Evolutionary conservation across 2,888 invertebrate species (phyloP), one percentile per base, ranked within the genome.

Genomic region (Leistus spinibarbis): DNA sequence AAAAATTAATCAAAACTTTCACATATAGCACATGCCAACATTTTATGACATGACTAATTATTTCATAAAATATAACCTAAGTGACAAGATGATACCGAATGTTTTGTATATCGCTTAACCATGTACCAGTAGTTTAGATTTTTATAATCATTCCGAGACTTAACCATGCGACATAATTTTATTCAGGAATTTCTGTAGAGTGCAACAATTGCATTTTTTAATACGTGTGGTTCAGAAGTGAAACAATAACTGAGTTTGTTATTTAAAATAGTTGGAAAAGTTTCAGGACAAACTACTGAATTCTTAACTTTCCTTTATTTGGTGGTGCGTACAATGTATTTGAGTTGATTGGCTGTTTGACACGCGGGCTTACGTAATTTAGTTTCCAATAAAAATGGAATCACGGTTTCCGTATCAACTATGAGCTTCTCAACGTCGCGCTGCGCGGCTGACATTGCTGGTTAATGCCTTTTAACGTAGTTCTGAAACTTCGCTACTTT

Each of bases 381-480:
- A 27, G 27, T 27, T 27, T 9, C 27, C 27, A 27, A 40, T 40
- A 40, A 40, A 40, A 40, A 40, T 40, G 40, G 40, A 5, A 40
- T 40, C 40, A 40, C 40, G 40, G 40, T 40, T 40, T 40, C 40
- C 7, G 40, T 40, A 7, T 40, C 40, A 40, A 40, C 40, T 40
- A 40, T 13, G 40, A 40, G 4, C 40, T 7, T 40, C 40, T 40
- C 40, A 40, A 5, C 57, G 57, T 17, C 57, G 20, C 56, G n/a
- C 17, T 56, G 17, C 68, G 56, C 56, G 22, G 22, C 71, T 71
- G 65, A 71, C 65, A 71, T 64, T 65, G 71, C 20, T 65, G 71
- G 60, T 73, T 73, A 73, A 73, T 73, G 54, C 73, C 73, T 67
- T 73, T 73, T 67, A 73, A 73, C 67, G 54, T 65, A 73, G 67